Base-by-base conservation (phyloP, 2,113 vertebrate species). In the Cephalophus harveyi region DNA sequence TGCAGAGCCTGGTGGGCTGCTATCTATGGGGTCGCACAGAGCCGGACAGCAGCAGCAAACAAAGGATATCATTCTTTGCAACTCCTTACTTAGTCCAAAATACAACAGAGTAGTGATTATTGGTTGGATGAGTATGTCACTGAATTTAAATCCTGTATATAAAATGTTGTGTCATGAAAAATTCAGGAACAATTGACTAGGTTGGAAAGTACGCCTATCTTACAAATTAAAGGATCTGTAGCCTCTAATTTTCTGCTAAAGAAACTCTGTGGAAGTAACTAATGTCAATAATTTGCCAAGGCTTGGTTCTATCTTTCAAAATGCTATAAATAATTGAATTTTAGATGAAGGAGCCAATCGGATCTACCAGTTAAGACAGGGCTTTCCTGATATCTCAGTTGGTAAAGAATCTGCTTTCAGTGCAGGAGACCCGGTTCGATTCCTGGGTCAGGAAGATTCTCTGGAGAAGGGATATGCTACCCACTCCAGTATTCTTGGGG, bases 11-110 rank as follows among this genome's bases (percentile, higher is more conserved):
- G 28, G 59, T 30, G 13, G 28, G 59, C 28, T 62, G 27, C 59
- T 6, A 0, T 28, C 1, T 62, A 0, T 62, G 28, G 12, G 6
- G 59, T 30, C 0, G 0, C 59, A 62, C 1, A 62, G 59, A 30
- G 13, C 2, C 0, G 5, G 28, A 12, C 59, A 62, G 59, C 57
- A 62, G 27, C 28, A 60, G 25, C 27, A 91, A 95, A 85, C 12
- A 91, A 67, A 92, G 84, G 7, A 13, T 27, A 3, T 4, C n/a
- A 48, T 36, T 88, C 23, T 85, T 82, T 25, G 76, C 40, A 95
- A 50, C 16, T 82, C 0, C 4, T 40, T 30, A 64, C 28, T 27
- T 48, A 33, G 46, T 81, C 30, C 33, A 33, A 54, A 36, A 43
- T 25, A 48, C 3, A 57, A 43, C 1, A 90, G 8, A 55, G 23